Evolutionary conservation across 37 sponge, comb jelly and placozoan genomes (phyloP), one percentile per base, ranked within the genome.

Genomic region (Halichondria panicea): DNA sequence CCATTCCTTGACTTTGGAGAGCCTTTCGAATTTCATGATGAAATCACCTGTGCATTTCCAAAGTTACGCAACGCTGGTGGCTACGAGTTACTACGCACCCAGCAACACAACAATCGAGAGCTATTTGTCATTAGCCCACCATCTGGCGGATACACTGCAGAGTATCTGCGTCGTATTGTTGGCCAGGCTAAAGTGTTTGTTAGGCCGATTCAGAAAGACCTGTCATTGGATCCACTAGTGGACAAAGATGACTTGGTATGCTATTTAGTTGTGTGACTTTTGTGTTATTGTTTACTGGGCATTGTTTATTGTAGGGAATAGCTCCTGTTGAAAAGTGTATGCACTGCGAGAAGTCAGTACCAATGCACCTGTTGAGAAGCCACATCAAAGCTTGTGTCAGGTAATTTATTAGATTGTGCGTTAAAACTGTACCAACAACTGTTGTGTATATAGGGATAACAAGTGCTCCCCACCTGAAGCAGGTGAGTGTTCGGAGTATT

Each of bases 171-270:
- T 40, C 48, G 56, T 25, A 68, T 85, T 50, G 73, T 85, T 19
- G 58, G 33, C 38, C 27, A 43, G 32, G 86, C 74, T 18, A 77
- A 62, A 43, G 74, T 85, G 9, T 85, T 44, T 78, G 71, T 85
- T 25, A 63, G 86, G 2, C 86, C 86, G 12, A 55, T 85, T 6
- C 86, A 85, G 38, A 6, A 4, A 42, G 66, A 72, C 35, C 25
- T 81, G 57, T 24, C 48, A 5, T 13, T 70, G n/a, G 12, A 27
- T 7, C 68, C 34, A 32, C 11, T 36, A 11, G 22, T n/a, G 11
- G 52, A 48, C 15, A 15, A 48, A 48, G 15, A 15, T 48, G 52
- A 18, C 15, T 48, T 48, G 52, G 11, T 18, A 15, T 11, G 11
- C 52, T 18, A 48, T 48, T 15, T 48, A 48, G 15, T 18, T 48